A percentile compares a stretch with the other conserved stretches of the same genome.
These are phyloP conservation scores for Semnopithecus entellus DNA, from an alignment of 2,113 vertebrate species.

Conservation along the genomic window DNA sequence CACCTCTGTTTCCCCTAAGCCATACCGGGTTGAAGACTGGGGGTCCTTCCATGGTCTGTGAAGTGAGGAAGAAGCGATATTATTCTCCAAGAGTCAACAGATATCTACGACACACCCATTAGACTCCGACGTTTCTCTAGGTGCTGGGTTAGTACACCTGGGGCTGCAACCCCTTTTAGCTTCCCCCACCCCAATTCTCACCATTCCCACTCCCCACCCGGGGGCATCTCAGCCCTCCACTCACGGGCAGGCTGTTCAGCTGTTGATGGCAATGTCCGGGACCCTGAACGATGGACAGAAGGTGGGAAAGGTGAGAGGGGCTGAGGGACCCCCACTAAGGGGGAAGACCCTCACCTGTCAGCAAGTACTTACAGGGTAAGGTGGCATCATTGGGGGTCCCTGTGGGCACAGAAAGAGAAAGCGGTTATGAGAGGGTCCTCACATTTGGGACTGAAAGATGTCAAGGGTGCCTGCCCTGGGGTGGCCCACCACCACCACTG, in stretches of 20 bases:
- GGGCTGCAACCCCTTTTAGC: neutral
- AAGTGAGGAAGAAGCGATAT: neutral
- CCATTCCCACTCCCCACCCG: rapidly evolving
- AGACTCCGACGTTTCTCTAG: neutral
- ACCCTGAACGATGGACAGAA: neutral
- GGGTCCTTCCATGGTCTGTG: slow-evolving; percentile 84
- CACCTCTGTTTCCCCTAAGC: neutral
- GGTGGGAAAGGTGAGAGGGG: neutral
- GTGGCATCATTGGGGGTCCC: neutral
- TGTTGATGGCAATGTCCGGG: rapidly evolving
- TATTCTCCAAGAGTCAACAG: neutral
- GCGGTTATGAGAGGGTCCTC: neutral
- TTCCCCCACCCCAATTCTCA: neutral
- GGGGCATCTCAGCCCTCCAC: neutral
- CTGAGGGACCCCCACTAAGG: neutral
- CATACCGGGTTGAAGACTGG: slow-evolving; percentile 89
- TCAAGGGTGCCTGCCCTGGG: neutral
- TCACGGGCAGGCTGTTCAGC: slow-evolving; percentile 32
- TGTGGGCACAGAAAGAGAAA: slow-evolving; percentile 4
- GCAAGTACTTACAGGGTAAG: slow-evolving; percentile 36
- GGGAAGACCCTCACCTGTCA: neutral
- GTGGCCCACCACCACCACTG: neutral
- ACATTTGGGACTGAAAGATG: neutral
- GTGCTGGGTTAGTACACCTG: neutral
- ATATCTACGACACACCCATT: rapidly evolving